phyloP scores from a whole-genome alignment of 2,113 vertebrate genomes.

The Pyrgilauda ruficollis region DNA sequence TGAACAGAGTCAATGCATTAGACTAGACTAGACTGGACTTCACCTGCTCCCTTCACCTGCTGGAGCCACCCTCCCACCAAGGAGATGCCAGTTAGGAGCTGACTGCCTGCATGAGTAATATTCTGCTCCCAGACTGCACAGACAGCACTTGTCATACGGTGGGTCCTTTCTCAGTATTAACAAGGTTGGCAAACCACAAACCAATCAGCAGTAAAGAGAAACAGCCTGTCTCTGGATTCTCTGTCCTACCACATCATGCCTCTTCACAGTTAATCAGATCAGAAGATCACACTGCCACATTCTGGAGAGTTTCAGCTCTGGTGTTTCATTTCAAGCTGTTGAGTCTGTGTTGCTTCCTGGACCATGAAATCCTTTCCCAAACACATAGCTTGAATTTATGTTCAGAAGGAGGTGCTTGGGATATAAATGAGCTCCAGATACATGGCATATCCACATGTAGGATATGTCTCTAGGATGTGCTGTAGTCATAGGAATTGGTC shows the following conservation, averaged over 20 bases:
- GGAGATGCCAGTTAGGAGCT: not conserved
- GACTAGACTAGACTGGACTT: not conserved
- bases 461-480: not conserved
- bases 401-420: not conserved
- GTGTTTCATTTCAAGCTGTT: not conserved
- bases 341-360: not conserved
- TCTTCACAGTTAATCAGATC: not conserved
- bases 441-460: not conserved
- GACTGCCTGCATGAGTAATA: rapidly evolving
- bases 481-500: not conserved
- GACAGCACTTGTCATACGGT: not conserved
- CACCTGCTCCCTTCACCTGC: not conserved
- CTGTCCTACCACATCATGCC: not conserved
- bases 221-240: not conserved
- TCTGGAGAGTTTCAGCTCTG: not conserved
- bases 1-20: not conserved
- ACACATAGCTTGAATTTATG: not conserved
- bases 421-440: not conserved
- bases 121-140: not conserved
- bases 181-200: not conserved
- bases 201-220: not conserved
- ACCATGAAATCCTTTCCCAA: not conserved
- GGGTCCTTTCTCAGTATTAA: not conserved
- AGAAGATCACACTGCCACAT: not conserved
- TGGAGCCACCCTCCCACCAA: not conserved